Conservation (phyloP, 2,888 invertebrate genomes). For the Strigamia crassipes region DNA sequence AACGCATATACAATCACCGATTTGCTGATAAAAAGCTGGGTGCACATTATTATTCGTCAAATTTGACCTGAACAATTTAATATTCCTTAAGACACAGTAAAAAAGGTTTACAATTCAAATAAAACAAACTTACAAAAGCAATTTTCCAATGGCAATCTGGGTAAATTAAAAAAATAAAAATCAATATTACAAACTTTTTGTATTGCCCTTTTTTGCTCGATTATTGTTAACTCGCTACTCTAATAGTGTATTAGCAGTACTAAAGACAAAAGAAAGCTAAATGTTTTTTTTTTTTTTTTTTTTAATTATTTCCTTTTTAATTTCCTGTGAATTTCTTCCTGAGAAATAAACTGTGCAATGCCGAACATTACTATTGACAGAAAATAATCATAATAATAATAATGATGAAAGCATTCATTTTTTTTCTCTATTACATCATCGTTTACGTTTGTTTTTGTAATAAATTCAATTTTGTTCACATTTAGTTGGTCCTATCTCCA, state of each 20-base stretch:
- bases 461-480: conserved; percentile 32
- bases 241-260: conserved; percentile 17
- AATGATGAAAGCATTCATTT: not conserved
- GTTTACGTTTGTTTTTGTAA: not conserved
- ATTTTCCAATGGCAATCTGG: not conserved
- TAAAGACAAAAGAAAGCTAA: conserved; percentile 8
- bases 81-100: conserved; percentile 10
- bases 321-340: conserved; percentile 13
- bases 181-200: not conserved
- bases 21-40: conserved; percentile 32
- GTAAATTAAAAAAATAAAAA: not conserved
- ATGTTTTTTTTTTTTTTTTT: not conserved
- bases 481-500: not conserved
- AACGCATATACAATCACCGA: conserved; percentile 36
- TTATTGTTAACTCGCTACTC: conserved; percentile 7
- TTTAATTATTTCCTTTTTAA: too few species aligned
- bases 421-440: not conserved
- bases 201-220: conserved; percentile 14
- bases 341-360: conserved; percentile 24
- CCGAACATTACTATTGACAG: not conserved
- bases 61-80: conserved; percentile 30
- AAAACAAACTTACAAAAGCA: conserved; percentile 19
- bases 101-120: not conserved
- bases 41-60: conserved; percentile 22
- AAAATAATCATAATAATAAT: not conserved